Evolutionary conservation across 1,140 invertebrate species (phyloP).

Genomic region (Anoplophora glabripennis): DNA sequence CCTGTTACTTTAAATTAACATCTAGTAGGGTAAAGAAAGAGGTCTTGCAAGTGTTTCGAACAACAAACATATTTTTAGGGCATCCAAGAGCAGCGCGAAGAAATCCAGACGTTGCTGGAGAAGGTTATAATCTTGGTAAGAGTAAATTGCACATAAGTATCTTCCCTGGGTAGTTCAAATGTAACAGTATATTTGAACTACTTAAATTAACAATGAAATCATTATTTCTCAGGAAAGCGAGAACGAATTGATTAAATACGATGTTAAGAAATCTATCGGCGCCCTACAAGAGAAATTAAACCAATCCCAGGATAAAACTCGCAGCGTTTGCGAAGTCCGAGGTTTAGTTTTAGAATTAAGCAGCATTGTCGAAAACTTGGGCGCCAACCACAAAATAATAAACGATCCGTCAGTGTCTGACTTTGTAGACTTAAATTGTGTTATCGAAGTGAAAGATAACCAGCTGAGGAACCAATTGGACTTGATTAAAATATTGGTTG

Average conservation of each 20-base stretch:
- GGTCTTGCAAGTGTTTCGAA: background rate
- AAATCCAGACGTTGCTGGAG: background rate
- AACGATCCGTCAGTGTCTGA: background rate
- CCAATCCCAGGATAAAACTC: background rate
- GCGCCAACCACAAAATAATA: background rate
- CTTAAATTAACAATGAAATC: background rate
- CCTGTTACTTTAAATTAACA: background rate
- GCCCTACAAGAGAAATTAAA: background rate
- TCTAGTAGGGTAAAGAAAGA: background rate
- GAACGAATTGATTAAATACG: background rate
- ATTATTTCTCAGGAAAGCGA: background rate
- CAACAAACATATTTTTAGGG: conserved; percentile 2
- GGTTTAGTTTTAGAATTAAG: background rate
- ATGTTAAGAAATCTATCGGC: background rate
- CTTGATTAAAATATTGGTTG: conserved; percentile 27
- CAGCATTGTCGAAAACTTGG: background rate
- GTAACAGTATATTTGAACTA: no score
- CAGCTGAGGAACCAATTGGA: conserved; percentile 24
- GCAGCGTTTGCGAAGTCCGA: background rate
- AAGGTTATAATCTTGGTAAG: conserved; percentile 5
- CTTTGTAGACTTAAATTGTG: conserved; percentile 1
- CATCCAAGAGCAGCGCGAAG: background rate
- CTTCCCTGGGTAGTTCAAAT: background rate
- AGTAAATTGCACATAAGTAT: no score
- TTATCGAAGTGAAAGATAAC: conserved; percentile 18